These are phyloP conservation scores for Fringilla coelebs DNA, from an alignment of 2,797 vertebrate genomes.

Conservation along the genomic window DNA sequence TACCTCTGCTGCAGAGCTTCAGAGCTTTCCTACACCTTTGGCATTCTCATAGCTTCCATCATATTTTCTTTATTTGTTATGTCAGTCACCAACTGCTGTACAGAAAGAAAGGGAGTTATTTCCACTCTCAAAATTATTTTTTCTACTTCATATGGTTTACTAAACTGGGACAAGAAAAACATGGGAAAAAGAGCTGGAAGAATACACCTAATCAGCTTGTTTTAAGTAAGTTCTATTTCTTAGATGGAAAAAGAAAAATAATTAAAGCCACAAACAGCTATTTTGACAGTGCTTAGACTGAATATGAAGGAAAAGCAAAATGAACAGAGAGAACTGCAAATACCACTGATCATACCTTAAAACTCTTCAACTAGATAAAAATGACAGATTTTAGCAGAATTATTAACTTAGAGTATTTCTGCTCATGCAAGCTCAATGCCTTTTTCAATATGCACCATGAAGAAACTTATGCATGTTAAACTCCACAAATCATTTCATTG, in stretches of 20 bases:
- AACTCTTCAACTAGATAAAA: not conserved
- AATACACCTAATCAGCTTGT: not conserved
- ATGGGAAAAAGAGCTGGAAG: not conserved
- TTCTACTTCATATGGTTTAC: not conserved
- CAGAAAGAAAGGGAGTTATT: not conserved
- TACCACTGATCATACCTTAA: not conserved
- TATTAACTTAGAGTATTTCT: not conserved
- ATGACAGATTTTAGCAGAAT: not conserved
- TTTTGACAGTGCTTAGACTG: not conserved
- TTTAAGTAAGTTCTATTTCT: not conserved
- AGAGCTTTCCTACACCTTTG: slow-evolving; percentile 74
- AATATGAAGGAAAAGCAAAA: not conserved
- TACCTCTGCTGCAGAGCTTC: slow-evolving; percentile 83
- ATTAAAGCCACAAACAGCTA: not conserved
- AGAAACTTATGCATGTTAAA: not conserved
- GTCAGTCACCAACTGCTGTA: slow-evolving; percentile 79
- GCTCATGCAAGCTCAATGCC: not conserved
- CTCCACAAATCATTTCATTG: not conserved
- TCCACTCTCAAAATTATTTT: not conserved
- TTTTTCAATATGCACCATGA: not conserved
- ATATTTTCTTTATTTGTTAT: slow-evolving; percentile 73
- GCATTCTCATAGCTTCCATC: slow-evolving; percentile 80
- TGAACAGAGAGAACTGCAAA: not conserved
- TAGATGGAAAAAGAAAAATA: not conserved
- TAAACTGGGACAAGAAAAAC: not conserved